These are phyloP conservation scores for Tenodera sinensis DNA, from an alignment of 2,888 invertebrate species.

Conservation along the genomic window DNA sequence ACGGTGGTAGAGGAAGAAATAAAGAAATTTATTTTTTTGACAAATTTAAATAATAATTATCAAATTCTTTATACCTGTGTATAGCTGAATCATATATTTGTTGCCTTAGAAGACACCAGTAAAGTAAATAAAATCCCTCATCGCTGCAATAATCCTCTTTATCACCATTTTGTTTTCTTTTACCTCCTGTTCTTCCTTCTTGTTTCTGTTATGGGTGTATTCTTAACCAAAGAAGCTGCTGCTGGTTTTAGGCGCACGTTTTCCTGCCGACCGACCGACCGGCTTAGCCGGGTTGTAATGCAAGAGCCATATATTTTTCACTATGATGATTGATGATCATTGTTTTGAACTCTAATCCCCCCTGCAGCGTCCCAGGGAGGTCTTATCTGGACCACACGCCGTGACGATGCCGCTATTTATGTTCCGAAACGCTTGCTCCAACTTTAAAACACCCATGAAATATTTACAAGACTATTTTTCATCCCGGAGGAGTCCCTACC, in stretches of 20 bases:
- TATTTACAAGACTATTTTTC: neutral
- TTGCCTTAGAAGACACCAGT: no score
- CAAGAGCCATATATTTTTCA: neutral
- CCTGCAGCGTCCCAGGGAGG: neutral
- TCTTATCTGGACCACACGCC: neutral
- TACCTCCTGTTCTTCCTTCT: neutral
- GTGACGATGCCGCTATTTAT: neutral
- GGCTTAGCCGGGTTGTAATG: neutral
- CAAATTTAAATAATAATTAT: no score
- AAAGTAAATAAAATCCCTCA: no score
- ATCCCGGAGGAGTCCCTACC: neutral
- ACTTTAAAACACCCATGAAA: neutral
- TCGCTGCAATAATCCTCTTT: neutral
- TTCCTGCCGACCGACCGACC: neutral
- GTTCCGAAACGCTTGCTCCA: neutral
- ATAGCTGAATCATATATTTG: no score
- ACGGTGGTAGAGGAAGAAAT: no score
- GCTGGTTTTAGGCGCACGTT: neutral
- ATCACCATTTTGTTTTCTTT: neutral
- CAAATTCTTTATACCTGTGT: no score
- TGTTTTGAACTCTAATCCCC: neutral
- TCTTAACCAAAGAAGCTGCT: neutral
- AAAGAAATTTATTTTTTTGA: no score
- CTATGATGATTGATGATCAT: neutral
- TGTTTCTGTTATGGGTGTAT: neutral